Percentiles rank a stretch among this genome's conserved stretches.
Evolutionary conservation across 2,797 vertebrate species (phyloP).

Genomic region (Acanthornis magna): DNA sequence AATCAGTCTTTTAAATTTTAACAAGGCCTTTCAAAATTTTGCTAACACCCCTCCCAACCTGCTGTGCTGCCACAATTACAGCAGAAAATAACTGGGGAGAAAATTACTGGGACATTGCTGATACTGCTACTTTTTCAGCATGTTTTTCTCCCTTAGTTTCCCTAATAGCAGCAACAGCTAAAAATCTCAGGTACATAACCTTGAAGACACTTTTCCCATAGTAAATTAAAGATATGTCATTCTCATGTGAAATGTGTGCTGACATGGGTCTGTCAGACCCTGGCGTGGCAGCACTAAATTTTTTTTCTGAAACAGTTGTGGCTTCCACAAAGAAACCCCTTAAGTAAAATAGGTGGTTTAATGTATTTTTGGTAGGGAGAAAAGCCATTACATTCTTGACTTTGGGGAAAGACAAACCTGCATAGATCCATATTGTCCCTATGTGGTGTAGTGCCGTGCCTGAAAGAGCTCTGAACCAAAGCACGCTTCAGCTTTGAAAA

Average conservation of each 20-base stretch:
- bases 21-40: slow-evolving; percentile 32
- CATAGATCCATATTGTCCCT: not conserved
- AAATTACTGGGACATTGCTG: not conserved
- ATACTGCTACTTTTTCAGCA: not conserved
- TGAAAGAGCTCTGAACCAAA: not conserved
- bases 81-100: not conserved
- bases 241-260: rapidly evolving
- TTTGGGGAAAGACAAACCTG: not conserved
- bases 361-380: not conserved
- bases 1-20: slow-evolving; percentile 2
- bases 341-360: not conserved
- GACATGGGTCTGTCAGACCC: not conserved
- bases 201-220: not conserved
- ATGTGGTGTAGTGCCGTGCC: rapidly evolving
- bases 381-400: not conserved
- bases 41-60: not conserved
- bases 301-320: not conserved
- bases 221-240: not conserved
- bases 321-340: not conserved
- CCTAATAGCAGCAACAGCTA: not conserved
- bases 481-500: not conserved
- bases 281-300: not conserved
- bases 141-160: not conserved
- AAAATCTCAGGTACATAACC: not conserved
- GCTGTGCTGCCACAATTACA: not conserved